Evolutionary conservation across 2,113 vertebrate species (phyloP), one percentile per base, ranked within the genome.

Genomic region (Trematomus loennbergii): DNA sequence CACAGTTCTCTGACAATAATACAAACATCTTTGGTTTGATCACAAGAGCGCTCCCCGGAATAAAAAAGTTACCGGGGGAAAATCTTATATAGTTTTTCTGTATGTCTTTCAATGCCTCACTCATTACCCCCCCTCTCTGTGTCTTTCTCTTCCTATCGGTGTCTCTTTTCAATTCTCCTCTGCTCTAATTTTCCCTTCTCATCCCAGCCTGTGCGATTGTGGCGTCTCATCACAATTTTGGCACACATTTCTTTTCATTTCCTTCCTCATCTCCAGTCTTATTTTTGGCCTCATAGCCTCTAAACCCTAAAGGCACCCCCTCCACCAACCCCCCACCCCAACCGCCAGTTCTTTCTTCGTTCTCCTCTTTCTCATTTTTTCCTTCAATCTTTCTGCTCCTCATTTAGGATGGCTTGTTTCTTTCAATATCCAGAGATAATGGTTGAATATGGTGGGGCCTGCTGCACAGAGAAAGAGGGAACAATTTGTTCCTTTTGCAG

Each of bases 381-480:
- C 72, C 70, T 72, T 84, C 87, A 90, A 89, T 92, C 81, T 90
- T 84, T 81, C 61, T 4, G 53, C 77, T 87, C 67, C 83, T 92
- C 90, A 88, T 94, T 86, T 89, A 78, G 79, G 77, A 88, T 69
- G 79, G 78, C 92, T 93, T 92, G 90, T 93, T 93, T 94, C 88
- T 87, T 90, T 88, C 94, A 90, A 88, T 92, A 92, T 92, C 91
- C 90, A 29, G 75, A 78, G 86, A 89, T 95, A 95, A 95, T 95
- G 88, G 90, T 67, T 83, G 92, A 91, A 87, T 84, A 90, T 72
- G 89, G 78, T 84, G 72, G 59, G 53, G 80, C 75, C 81, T 69
- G 83, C 84, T 71, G 84, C 86, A 70, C 61, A 86, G 82, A 89
- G 73, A 87, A 74, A 89, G 83, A 60, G 79, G 85, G 91, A 88